These are phyloP conservation scores for Pan troglodytes DNA, from an alignment of 2,113 vertebrate genomes.

Conservation along the genomic window NHGRI_mPanTro3-v2.1_pri NC_072413.2:65533001-65533500, in stretches of 20 bases:
- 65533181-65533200: background rate
- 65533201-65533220: background rate
- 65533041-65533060: no score
- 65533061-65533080: no score
- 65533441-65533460: background rate
- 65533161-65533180: background rate
- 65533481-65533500: background rate
- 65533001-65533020: no score
- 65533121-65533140: background rate
- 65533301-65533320: background rate
- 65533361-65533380: background rate
- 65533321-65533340: background rate
- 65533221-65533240: background rate
- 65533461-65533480: background rate
- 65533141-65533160: background rate
- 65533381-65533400: background rate
- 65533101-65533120: background rate
- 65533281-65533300: background rate
- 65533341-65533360: background rate
- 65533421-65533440: background rate
- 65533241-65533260: background rate
- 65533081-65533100: no score
- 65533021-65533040: no score
- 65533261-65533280: slow-evolving; percentile 10
- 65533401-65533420: background rate